Conservation (phyloP, 2,797 vertebrate species). For the Amphiprion clarkii region DNA sequence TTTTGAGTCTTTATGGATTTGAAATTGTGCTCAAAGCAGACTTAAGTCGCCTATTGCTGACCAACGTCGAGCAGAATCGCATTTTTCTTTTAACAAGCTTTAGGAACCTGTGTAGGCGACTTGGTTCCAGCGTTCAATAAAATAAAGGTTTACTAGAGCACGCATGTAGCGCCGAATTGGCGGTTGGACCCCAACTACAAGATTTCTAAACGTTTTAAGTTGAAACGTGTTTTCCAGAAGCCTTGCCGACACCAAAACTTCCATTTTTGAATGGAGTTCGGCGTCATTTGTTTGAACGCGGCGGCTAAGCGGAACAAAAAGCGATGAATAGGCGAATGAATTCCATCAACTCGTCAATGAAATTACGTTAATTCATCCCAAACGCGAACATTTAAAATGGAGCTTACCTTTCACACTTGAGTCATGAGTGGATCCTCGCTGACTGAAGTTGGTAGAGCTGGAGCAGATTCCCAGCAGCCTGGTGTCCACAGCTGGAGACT, state of each 20-base stretch:
- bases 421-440: slow-evolving; percentile 2
- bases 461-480: not conserved
- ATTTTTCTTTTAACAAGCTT: not conserved
- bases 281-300: not conserved
- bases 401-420: slow-evolving; percentile 46
- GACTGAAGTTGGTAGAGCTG: not conserved
- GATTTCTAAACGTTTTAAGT: not conserved
- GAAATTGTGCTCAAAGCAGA: too few species aligned
- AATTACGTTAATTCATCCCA: not conserved
- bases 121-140: not conserved
- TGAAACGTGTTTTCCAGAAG: not conserved
- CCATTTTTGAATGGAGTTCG: not conserved
- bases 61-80: too few species aligned
- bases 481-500: slow-evolving; percentile 27
- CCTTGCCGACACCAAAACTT: not conserved
- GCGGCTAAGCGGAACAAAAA: too few species aligned
- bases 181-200: rapidly evolving
- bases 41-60: too few species aligned
- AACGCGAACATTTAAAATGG: rapidly evolving
- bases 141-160: not conserved
- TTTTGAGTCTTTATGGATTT: too few species aligned
- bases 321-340: too few species aligned
- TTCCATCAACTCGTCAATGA: not conserved
- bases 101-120: not conserved
- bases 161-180: not conserved